Percentiles rank a stretch among this genome's conserved stretches.
Conservation (phyloP, 2,797 vertebrate genomes). For the Chloroceryle inda region DNA sequence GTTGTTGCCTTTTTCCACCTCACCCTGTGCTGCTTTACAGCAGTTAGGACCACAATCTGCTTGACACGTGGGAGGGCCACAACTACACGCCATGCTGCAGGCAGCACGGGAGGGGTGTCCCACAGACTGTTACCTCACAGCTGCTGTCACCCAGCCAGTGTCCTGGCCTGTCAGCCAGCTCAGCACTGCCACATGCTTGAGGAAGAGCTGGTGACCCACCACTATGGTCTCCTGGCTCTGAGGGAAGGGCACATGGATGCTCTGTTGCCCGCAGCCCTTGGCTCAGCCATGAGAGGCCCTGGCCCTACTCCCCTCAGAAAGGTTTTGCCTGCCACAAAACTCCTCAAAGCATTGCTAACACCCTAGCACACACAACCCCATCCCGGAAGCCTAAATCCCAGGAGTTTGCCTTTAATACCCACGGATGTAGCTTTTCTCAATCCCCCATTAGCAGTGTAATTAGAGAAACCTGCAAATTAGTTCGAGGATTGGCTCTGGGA, state of each 20-base stretch:
- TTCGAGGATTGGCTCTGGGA: not conserved
- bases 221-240: not conserved
- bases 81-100: not conserved
- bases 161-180: not conserved
- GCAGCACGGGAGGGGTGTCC: not conserved
- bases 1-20: not conserved
- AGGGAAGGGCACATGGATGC: not conserved
- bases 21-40: not conserved
- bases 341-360: not conserved
- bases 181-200: too few relatives aligned
- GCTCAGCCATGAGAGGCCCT: not conserved
- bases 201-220: not conserved
- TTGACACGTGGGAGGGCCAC: not conserved
- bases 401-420: not conserved
- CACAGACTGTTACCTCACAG: not conserved
- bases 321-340: not conserved
- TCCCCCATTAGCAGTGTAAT: conserved; percentile 14
- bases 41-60: not conserved
- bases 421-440: not conserved
- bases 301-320: not conserved
- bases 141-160: not conserved
- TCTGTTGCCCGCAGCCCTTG: not conserved
- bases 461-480: conserved; percentile 3
- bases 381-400: not conserved
- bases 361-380: not conserved